phyloP scores from a whole-genome alignment of 1,140 invertebrate species.

The Octopus sinensis region DNA sequence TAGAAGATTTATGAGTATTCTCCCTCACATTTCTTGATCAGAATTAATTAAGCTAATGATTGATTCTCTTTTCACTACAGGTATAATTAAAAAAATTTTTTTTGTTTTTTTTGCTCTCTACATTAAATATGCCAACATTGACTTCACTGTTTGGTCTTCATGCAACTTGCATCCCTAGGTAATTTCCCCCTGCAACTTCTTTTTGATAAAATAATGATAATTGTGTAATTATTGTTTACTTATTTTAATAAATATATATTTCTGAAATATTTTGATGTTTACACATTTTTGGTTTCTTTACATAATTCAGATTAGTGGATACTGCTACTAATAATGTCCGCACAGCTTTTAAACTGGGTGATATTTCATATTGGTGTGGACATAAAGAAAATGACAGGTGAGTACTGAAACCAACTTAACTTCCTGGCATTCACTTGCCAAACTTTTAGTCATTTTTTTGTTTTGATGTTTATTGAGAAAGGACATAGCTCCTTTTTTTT shows the following conservation, averaged over 20 bases:
- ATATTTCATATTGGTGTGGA: slow-evolving; percentile 59
- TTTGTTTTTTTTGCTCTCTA: background rate
- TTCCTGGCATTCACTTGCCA: background rate
- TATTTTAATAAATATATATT: background rate
- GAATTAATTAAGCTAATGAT: too few relatives aligned
- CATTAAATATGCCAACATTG: background rate
- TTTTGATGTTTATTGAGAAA: too few relatives aligned
- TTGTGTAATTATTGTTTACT: background rate
- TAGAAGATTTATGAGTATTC: too few relatives aligned
- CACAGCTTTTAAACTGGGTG: slow-evolving; percentile 54
- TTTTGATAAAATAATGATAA: background rate
- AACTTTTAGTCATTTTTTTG: background rate
- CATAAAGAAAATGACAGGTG: slow-evolving; percentile 60
- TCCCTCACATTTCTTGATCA: too few relatives aligned
- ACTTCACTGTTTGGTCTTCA: slow-evolving; percentile 3
- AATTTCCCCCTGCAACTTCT: background rate
- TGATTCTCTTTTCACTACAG: too few relatives aligned
- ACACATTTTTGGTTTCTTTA: slow-evolving; percentile 6
- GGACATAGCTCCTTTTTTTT: too few relatives aligned
- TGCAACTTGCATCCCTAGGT: background rate
- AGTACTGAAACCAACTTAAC: slow-evolving; percentile 7
- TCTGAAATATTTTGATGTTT: background rate
- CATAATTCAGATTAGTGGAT: slow-evolving; percentile 53
- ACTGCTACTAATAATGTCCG: slow-evolving; percentile 51
- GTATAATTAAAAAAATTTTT: background rate